Conservation (phyloP, 2,113 vertebrate genomes). For the Psephotus haematonotus region DNA sequence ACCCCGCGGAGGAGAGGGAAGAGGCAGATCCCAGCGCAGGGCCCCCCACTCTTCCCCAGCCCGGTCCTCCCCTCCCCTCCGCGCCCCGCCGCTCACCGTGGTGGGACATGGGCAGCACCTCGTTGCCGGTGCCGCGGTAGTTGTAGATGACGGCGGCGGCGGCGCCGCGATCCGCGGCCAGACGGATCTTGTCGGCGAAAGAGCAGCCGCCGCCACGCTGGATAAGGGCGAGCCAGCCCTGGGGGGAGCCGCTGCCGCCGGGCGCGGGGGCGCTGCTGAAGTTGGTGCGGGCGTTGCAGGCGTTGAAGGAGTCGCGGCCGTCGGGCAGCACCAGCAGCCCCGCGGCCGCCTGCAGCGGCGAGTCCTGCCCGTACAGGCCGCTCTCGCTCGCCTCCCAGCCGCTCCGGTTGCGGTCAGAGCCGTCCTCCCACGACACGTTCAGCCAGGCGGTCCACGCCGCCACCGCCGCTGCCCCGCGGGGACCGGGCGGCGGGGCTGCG, state of each 20-base stretch:
- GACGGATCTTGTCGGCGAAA: conserved; percentile 83
- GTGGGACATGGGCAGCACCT: conserved; percentile 86
- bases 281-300: conserved; percentile 70
- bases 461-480: conserved; percentile 20
- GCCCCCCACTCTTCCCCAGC: fast-evolving
- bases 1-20: not conserved
- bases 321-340: conserved; percentile 78
- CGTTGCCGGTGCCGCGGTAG: conserved; percentile 76
- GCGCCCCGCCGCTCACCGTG: conserved; percentile 12
- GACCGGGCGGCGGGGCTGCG: not conserved
- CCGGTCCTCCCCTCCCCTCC: too few species aligned
- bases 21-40: not conserved
- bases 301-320: conserved; percentile 59
- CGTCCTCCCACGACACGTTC: conserved; percentile 76
- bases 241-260: not conserved
- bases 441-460: conserved; percentile 80
- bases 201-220: conserved; percentile 84
- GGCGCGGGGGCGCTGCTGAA: conserved; percentile 62
- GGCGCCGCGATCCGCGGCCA: conserved; percentile 75
- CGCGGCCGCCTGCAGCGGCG: conserved; percentile 70
- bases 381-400: conserved; percentile 77
- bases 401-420: conserved; percentile 64
- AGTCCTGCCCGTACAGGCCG: conserved; percentile 84
- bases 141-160: conserved; percentile 83
- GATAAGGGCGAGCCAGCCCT: conserved; percentile 82